Conservation (phyloP, 2,888 invertebrate species). For the Stratiomys singularior region DNA sequence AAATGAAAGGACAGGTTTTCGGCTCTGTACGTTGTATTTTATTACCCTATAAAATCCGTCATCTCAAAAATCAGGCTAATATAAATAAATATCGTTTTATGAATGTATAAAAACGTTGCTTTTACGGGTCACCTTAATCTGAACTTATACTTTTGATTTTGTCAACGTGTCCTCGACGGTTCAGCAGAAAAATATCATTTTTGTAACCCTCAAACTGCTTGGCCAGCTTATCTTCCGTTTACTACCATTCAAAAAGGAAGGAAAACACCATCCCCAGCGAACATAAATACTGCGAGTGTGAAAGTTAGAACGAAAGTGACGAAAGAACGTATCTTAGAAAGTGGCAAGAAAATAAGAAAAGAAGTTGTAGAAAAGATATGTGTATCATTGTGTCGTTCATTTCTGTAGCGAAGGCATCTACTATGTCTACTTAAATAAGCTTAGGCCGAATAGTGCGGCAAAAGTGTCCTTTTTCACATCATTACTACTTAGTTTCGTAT, state of each 20-base stretch:
- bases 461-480: constrained; percentile 16
- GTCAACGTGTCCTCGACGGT: too few relatives aligned
- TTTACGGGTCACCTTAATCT: too few relatives aligned
- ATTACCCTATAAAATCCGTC: too few relatives aligned
- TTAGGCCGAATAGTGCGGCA: not conserved
- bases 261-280: not conserved
- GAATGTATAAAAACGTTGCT: too few relatives aligned
- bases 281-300: not conserved
- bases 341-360: not conserved
- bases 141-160: too few relatives aligned
- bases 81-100: too few relatives aligned
- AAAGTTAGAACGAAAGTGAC: not conserved
- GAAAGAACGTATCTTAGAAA: not conserved
- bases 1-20: constrained; percentile 10
- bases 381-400: not conserved
- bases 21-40: too few relatives aligned
- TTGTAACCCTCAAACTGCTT: too few relatives aligned
- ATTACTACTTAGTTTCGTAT: not conserved
- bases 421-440: not conserved
- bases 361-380: not conserved
- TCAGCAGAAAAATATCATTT: too few relatives aligned
- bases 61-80: too few relatives aligned
- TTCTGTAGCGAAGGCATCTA: not conserved
- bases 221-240: too few relatives aligned
- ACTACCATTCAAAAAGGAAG: too few relatives aligned